Evolutionary conservation across 2,797 vertebrate species (phyloP).

Genomic region (Arrhamphus sclerolepis): DNA sequence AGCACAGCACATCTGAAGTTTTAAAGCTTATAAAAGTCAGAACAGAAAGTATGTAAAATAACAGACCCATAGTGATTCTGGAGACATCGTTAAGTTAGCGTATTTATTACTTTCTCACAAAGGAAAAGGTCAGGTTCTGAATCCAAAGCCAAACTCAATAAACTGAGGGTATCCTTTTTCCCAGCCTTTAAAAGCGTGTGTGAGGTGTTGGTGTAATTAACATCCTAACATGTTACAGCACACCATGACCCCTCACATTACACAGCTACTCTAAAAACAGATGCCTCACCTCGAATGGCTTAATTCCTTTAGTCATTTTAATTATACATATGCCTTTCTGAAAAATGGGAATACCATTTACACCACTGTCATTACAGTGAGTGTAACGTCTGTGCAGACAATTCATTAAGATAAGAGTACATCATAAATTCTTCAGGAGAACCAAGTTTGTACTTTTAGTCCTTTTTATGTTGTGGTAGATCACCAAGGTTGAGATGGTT

Average conservation of each 20-base stretch:
- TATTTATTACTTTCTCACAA: constrained; percentile 40
- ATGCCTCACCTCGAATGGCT: constrained; percentile 65
- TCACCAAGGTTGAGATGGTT: constrained; percentile 28
- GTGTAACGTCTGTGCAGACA: constrained; percentile 11
- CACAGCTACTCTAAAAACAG: constrained; percentile 68
- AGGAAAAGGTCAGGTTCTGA: constrained; percentile 61
- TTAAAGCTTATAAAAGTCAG: constrained; percentile 26
- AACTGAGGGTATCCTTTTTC: constrained; percentile 65
- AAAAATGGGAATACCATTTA: constrained; percentile 11
- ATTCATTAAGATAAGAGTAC: background rate
- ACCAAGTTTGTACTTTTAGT: constrained; percentile 25
- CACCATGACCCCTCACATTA: constrained; percentile 62
- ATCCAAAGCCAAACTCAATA: constrained; percentile 67
- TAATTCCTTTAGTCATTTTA: constrained; percentile 42
- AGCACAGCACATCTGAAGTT: constrained; percentile 22
- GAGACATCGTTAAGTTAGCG: constrained; percentile 34
- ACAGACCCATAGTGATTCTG: constrained; percentile 29
- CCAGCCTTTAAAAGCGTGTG: constrained; percentile 51
- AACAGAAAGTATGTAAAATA: constrained; percentile 29
- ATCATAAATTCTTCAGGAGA: constrained; percentile 4
- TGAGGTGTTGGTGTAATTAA: constrained; percentile 64
- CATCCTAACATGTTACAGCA: constrained; percentile 69
- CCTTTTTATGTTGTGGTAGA: constrained; percentile 33
- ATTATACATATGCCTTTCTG: constrained; percentile 14
- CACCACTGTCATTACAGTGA: constrained; percentile 8